Conservation (phyloP, 2,113 vertebrate genomes). For the Sinocyclocheilus rhinocerous region DNA sequence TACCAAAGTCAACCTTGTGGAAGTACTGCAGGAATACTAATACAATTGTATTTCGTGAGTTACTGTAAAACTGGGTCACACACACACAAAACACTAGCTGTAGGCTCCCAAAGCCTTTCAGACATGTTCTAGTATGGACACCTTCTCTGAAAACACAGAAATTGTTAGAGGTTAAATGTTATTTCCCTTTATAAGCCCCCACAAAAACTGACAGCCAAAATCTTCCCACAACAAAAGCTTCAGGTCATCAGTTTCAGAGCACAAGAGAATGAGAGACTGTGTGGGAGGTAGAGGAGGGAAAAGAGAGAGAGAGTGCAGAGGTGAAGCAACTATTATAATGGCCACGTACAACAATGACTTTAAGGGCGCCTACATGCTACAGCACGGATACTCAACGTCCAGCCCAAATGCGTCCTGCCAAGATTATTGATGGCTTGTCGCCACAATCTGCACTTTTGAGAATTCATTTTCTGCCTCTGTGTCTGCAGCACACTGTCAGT, state of each 20-base stretch:
- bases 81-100: neutral
- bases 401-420: constrained; percentile 2
- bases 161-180: constrained; percentile 5
- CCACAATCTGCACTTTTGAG: constrained; percentile 12
- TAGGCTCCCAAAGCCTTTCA: constrained; percentile 36
- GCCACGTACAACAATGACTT: constrained; percentile 15
- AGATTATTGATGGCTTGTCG: constrained; percentile 3
- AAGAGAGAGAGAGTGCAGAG: neutral
- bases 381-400: constrained; percentile 10
- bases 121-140: neutral
- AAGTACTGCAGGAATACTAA: neutral
- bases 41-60: neutral
- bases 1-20: neutral
- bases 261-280: constrained; percentile 32
- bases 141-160: neutral
- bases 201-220: constrained; percentile 23
- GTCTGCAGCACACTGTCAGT: neutral
- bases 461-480: neutral
- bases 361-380: constrained; percentile 19
- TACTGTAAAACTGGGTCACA: neutral
- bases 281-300: constrained; percentile 9
- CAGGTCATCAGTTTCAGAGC: neutral
- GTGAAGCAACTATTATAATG: constrained; percentile 8
- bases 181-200: constrained; percentile 14
- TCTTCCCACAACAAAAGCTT: constrained; percentile 30